Evolutionary conservation across 2,113 vertebrate genomes (phyloP).

Genomic region (Chinchilla lanigera): DNA sequence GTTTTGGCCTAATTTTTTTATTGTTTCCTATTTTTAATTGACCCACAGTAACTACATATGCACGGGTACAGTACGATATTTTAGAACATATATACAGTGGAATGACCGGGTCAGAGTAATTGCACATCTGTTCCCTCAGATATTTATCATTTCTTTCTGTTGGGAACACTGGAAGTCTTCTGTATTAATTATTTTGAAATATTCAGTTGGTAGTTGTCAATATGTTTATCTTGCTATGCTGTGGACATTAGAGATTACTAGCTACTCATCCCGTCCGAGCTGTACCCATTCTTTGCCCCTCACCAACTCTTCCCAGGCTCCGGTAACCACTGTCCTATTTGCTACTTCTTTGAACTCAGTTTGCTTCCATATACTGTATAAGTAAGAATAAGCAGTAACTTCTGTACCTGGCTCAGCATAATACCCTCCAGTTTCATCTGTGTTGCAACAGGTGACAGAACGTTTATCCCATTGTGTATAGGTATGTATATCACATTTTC

Average conservation of each 20-base stretch:
- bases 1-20: conserved; percentile 1
- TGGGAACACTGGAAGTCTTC: not conserved
- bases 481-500: not conserved
- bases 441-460: not conserved
- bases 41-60: not conserved
- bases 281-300: no score
- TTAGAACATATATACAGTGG: not conserved
- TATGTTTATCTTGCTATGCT: not conserved
- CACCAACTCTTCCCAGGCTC: not conserved
- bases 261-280: not conserved
- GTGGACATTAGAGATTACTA: not conserved
- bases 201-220: not conserved
- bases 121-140: not conserved
- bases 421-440: not conserved
- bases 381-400: not conserved
- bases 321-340: not conserved
- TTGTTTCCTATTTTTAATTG: not conserved
- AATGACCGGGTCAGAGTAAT: not conserved
- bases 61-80: not conserved
- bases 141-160: not conserved
- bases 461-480: not conserved
- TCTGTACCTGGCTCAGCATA: not conserved
- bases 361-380: not conserved
- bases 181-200: not conserved
- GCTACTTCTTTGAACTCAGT: not conserved